phyloP scores from a whole-genome alignment of 2,113 vertebrate genomes.

The Boulengerochromis microlepis region DNA sequence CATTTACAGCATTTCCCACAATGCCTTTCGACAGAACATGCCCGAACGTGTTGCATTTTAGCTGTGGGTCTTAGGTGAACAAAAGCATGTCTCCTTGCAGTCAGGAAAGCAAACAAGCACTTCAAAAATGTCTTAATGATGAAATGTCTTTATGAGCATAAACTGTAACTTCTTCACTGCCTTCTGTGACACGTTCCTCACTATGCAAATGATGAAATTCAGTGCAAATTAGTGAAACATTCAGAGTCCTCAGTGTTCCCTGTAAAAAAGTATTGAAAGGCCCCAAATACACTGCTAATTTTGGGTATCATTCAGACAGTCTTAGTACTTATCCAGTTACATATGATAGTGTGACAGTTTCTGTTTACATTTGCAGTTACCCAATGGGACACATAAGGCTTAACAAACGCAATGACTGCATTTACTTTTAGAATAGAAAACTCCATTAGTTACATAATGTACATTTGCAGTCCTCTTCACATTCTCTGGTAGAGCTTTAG shows the following conservation, averaged over 20 bases:
- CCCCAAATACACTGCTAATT: not conserved
- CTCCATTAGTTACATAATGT: not conserved
- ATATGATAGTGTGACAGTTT: not conserved
- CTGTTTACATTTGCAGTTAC: not conserved
- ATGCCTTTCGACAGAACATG: not conserved
- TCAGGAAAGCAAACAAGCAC: not conserved
- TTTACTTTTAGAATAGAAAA: not conserved
- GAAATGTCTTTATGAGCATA: not conserved
- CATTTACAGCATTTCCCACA: not conserved
- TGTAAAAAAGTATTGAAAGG: not conserved
- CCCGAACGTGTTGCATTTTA: not conserved
- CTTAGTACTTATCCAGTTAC: not conserved
- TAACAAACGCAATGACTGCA: not conserved
- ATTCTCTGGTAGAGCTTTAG: not conserved
- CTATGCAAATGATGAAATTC: not conserved
- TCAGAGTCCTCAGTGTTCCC: not conserved
- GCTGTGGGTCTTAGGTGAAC: not conserved
- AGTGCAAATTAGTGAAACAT: not conserved
- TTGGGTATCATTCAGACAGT: not conserved
- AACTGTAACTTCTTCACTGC: not conserved
- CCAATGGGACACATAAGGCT: not conserved
- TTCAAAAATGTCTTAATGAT: not conserved
- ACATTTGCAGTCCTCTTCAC: not conserved
- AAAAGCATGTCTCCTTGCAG: not conserved
- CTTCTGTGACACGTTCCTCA: not conserved